A percentile compares a stretch with the other conserved stretches of the same genome.
These are phyloP conservation scores for Phalanger gymnotis DNA, from an alignment of 2,797 vertebrate species.

Conservation along the genomic window DNA sequence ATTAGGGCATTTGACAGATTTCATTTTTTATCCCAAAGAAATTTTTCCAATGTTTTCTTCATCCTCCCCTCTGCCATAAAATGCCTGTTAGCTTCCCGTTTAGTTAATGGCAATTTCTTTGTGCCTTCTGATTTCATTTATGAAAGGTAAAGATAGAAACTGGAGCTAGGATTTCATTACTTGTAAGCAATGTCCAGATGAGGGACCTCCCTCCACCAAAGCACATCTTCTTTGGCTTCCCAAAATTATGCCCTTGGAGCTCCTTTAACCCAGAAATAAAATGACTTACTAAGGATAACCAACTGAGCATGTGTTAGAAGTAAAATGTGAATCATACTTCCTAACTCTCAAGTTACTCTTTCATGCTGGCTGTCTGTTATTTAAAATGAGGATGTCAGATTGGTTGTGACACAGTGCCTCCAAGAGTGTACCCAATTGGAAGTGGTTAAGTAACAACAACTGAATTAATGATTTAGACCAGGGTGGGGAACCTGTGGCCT, in stretches of 20 bases:
- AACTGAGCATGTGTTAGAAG: neutral
- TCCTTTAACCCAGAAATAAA: neutral
- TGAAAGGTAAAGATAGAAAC: neutral
- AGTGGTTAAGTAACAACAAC: neutral
- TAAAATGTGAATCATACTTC: neutral
- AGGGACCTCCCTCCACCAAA: neutral
- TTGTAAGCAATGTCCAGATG: too few relatives aligned
- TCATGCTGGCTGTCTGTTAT: neutral
- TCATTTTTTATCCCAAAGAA: neutral
- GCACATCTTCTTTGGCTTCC: neutral
- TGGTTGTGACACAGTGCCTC: neutral
- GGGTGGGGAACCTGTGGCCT: too few relatives aligned
- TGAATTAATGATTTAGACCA: neutral
- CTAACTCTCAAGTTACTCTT: neutral
- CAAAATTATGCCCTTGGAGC: neutral
- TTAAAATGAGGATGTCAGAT: neutral
- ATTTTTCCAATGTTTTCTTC: neutral
- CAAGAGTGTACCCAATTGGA: neutral
- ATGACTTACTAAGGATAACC: neutral
- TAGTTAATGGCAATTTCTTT: neutral
- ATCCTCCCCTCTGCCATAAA: too few relatives aligned
- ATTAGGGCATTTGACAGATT: neutral
- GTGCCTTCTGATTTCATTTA: neutral
- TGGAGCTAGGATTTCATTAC: neutral
- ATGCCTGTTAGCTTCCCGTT: neutral